Evolutionary conservation across 2,888 invertebrate genomes (phyloP), one percentile per base, ranked within the genome.

Genomic region (Deilephila porcellus): DNA sequence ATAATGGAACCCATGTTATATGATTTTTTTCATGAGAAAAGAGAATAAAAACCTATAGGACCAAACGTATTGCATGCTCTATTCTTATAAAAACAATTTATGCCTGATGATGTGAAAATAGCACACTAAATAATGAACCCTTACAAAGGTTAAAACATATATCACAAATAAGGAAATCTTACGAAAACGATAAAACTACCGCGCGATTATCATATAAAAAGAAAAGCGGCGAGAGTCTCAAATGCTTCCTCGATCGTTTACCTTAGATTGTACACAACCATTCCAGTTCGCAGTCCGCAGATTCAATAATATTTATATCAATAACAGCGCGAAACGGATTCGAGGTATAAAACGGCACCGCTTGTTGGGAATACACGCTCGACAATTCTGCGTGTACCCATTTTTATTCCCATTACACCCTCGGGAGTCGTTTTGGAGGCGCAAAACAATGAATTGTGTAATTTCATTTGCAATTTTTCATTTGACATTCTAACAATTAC

Each of bases 401-500:
- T 83, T 85, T 83, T 83, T 83, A 83, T 80, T 79, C 79, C 83
- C 82, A 83, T 86, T 84, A 82, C 82, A 78, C 88, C 77, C 83
- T 67, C 76, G 83, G 76, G 85, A 76, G 79, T 83, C 82, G 84
- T 88, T 87, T 82, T 74, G 77, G 80, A 76, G 80, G 80, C 79
- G 81, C 80, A 85, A 86, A 87, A 87, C 88, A 88, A 87, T 88
- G 87, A 86, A 85, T 82, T 81, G 82, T 81, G 83, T 86, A 84
- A 88, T 88, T 88, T 86, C 85, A 85, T 87, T 87, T 85, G 85
- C 86, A 85, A 88, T 88, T 88, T 88, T 87, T 88, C 88, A 88
- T 88, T 86, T 86, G 84, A 82, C 83, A 84, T 83, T 84, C 83
- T 82, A 86, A 87, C 83, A 86, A 87, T 85, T 83, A 86, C 81